A percentile compares a stretch with the other conserved stretches of the same genome.
phyloP scores from a whole-genome alignment of 2,888 invertebrate genomes.

The Mantis religiosa region DNA sequence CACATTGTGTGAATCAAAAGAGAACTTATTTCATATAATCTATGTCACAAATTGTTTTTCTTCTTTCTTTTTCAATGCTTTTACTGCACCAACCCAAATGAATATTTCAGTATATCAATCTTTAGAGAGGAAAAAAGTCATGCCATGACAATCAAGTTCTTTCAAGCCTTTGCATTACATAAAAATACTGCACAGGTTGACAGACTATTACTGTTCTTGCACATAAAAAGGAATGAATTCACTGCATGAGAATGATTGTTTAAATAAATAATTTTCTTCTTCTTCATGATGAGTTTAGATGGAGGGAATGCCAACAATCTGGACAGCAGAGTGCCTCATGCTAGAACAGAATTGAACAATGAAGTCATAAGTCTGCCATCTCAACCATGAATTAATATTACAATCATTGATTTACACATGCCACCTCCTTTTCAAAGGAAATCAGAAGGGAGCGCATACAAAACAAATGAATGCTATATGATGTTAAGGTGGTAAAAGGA shows the following conservation, averaged over 20 bases:
- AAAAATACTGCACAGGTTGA: background rate
- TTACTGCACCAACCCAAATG: background rate
- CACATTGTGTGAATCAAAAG: background rate
- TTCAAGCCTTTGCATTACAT: background rate
- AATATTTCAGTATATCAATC: background rate
- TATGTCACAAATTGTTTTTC: background rate
- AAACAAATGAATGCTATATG: background rate
- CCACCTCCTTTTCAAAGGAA: background rate
- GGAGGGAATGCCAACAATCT: background rate
- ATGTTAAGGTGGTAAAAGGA: background rate
- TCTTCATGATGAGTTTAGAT: background rate
- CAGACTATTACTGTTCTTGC: background rate
- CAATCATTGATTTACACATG: background rate
- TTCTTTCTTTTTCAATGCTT: background rate
- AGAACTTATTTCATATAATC: background rate
- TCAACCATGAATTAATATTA: background rate
- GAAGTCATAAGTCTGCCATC: background rate
- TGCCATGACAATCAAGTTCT: background rate
- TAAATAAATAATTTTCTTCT: background rate
- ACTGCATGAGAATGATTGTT: background rate
- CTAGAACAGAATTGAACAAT: constrained; percentile 17
- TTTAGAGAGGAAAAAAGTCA: background rate
- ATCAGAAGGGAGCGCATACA: background rate
- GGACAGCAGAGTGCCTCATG: constrained; percentile 14
- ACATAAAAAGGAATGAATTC: background rate